A percentile compares a stretch with the other conserved stretches of the same genome.
These are phyloP conservation scores for Zosterops pallidus DNA, from an alignment of 2,113 vertebrate species.

Conservation along the genomic window DNA sequence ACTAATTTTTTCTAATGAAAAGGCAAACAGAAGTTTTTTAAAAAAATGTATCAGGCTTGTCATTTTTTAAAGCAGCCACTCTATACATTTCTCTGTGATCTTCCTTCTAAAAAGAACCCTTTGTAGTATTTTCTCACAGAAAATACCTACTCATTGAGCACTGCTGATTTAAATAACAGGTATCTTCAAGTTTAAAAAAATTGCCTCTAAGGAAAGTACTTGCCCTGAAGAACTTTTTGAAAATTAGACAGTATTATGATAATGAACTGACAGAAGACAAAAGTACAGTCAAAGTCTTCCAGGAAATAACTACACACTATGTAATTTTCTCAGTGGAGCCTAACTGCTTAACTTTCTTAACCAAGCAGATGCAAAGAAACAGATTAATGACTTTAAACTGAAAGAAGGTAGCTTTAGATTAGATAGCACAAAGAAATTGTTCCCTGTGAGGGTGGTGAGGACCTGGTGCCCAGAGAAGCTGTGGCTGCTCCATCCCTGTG, in stretches of 20 bases:
- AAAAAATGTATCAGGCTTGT: not conserved
- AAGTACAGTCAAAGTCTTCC: not conserved
- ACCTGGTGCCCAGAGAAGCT: not conserved
- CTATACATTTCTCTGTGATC: not conserved
- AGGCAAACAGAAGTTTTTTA: not conserved
- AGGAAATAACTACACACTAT: not conserved
- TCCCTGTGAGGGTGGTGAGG: fast-evolving
- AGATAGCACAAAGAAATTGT: not conserved
- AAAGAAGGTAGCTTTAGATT: not conserved
- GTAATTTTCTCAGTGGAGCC: not conserved
- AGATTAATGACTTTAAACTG: not conserved
- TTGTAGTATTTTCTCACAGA: not conserved
- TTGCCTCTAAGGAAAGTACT: not conserved
- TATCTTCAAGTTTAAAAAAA: not conserved
- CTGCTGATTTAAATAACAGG: not conserved
- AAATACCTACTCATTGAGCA: not conserved
- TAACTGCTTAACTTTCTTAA: not conserved
- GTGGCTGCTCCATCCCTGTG: not conserved
- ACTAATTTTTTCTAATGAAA: constrained; percentile 35
- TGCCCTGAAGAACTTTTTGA: not conserved
- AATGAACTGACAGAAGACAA: not conserved
- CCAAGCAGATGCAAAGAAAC: not conserved
- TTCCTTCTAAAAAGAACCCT: not conserved
- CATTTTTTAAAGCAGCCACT: not conserved
- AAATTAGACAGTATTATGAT: not conserved